phyloP scores from a whole-genome alignment of 2,888 invertebrate genomes.

The Lochmaea crataegi region DNA sequence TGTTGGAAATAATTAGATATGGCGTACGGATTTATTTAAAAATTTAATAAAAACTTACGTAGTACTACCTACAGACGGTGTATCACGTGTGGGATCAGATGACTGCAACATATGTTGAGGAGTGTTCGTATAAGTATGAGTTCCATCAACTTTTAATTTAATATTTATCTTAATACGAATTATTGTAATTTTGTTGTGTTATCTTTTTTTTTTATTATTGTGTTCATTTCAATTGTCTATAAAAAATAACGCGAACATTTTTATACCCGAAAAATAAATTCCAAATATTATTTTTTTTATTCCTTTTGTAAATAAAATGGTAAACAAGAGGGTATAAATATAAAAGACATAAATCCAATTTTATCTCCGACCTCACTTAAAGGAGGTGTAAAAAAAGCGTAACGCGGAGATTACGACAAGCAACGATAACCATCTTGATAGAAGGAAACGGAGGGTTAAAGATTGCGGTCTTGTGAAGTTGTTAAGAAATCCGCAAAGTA shows the following conservation, averaged over 20 bases:
- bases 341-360: background rate
- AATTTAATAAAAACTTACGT: background rate
- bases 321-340: background rate
- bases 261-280: too few relatives aligned
- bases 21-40: constrained; percentile 61
- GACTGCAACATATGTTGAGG: constrained; percentile 79
- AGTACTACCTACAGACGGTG: constrained; percentile 77
- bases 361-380: background rate
- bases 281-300: too few relatives aligned
- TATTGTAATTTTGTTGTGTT: too few relatives aligned
- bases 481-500: constrained; percentile 52
- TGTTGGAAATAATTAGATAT: too few relatives aligned
- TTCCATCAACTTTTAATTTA: too few relatives aligned
- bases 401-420: constrained; percentile 29
- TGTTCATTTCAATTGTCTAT: too few relatives aligned
- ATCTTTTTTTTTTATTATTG: too few relatives aligned
- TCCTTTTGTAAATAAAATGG: too few relatives aligned
- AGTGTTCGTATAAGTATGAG: constrained; percentile 71
- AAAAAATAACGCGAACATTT: too few relatives aligned
- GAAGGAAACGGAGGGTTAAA: constrained; percentile 41
- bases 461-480: constrained; percentile 44
- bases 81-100: constrained; percentile 80
- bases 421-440: constrained; percentile 38
- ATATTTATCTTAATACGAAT: too few relatives aligned
- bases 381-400: constrained; percentile 3